Percentiles rank a stretch among this genome's conserved stretches.
These are phyloP conservation scores for Brachypalpus laphriformis DNA, from an alignment of 2,888 invertebrate genomes.

Conservation along the genomic window DNA sequence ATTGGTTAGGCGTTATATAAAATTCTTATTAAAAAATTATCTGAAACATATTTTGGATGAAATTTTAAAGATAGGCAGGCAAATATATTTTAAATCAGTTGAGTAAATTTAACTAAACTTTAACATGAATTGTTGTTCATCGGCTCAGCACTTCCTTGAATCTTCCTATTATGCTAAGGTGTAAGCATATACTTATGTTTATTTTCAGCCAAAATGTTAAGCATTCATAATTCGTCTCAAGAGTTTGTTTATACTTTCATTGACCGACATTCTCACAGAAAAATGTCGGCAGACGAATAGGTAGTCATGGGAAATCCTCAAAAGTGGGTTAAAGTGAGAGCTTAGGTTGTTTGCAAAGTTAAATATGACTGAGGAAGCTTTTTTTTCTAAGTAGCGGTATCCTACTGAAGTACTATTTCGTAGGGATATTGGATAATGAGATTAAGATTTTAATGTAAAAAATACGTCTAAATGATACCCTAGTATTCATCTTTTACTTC, in stretches of 20 bases:
- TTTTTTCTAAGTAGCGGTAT: not conserved
- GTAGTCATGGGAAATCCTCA: not conserved
- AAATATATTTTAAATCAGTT: too few relatives aligned
- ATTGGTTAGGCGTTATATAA: too few relatives aligned
- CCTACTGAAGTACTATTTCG: not conserved
- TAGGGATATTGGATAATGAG: too few relatives aligned
- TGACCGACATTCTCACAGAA: conserved; percentile 1
- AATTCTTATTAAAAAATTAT: too few relatives aligned
- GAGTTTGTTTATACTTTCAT: not conserved
- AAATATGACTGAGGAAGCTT: not conserved
- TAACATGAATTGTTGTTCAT: too few relatives aligned
- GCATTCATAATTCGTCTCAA: not conserved
- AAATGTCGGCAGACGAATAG: not conserved
- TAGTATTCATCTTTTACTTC: too few relatives aligned
- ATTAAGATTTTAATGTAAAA: too few relatives aligned
- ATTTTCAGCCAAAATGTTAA: not conserved
- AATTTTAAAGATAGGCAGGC: not conserved
- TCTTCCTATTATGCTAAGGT: too few relatives aligned
- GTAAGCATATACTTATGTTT: not conserved
- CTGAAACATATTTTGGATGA: not conserved
- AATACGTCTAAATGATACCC: too few relatives aligned
- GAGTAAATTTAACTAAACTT: too few relatives aligned
- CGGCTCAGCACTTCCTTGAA: too few relatives aligned
- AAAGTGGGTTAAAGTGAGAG: conserved; percentile 3
- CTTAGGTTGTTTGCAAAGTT: conserved; percentile 4